Conservation (phyloP, 2,888 invertebrate species). For the Caenorhabditis parvicauda region DNA sequence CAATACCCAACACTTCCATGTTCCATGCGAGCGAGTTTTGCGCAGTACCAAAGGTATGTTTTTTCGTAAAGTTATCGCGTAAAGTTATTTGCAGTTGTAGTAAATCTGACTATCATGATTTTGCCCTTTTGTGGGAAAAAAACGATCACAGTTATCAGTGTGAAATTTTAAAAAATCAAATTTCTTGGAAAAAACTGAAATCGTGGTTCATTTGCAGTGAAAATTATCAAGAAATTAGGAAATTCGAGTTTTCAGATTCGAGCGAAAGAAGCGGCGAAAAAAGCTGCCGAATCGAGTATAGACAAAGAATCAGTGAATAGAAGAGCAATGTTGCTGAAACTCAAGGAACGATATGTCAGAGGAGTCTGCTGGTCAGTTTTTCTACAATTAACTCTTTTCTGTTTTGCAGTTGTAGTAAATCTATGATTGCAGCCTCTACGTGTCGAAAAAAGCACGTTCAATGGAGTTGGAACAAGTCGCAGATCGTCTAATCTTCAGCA, state of each 20-base stretch:
- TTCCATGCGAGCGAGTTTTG: no score
- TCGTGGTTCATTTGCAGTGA: no score
- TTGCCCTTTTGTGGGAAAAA: not conserved
- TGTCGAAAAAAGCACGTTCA: slow-evolving; percentile 9
- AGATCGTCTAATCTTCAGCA: slow-evolving; percentile 16
- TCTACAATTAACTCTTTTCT: no score
- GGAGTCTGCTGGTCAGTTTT: slow-evolving; percentile 6
- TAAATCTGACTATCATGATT: no score
- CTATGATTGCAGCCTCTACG: slow-evolving; percentile 11
- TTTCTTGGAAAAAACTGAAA: not conserved
- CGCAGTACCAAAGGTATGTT: no score
- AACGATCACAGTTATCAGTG: not conserved
- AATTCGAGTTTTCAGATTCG: slow-evolving; percentile 12
- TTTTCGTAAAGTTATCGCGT: no score
- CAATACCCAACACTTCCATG: no score
- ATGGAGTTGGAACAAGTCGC: slow-evolving; percentile 18
- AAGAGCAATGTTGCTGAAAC: slow-evolving; percentile 1
- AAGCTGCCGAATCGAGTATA: slow-evolving; percentile 18
- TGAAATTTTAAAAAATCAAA: not conserved
- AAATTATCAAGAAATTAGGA: not conserved
- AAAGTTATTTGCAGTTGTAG: no score
- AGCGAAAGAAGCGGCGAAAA: slow-evolving; percentile 17
- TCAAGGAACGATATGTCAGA: slow-evolving; percentile 9
- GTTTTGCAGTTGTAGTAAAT: not conserved
- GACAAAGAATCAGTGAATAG: slow-evolving; percentile 12